Percentiles rank a stretch among this genome's conserved stretches.
Conservation (phyloP, 2,888 invertebrate genomes). For the Oasisia sp. region DNA sequence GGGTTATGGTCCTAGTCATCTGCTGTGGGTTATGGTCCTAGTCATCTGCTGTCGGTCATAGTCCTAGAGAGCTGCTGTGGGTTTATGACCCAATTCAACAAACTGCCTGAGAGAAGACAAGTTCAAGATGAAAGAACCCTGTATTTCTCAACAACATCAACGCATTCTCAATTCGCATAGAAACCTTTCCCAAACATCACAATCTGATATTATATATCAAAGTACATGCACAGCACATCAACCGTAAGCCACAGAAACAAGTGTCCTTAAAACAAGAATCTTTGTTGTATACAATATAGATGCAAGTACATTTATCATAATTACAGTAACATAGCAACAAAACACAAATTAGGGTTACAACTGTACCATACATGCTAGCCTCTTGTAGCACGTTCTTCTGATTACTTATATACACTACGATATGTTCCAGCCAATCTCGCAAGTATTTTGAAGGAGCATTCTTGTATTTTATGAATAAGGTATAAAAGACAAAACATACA, state of each 20-base stretch:
- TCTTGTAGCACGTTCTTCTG: not conserved
- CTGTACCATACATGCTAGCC: not conserved
- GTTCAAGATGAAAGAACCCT: too few species aligned
- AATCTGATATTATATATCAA: too few species aligned
- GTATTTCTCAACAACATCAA: too few species aligned
- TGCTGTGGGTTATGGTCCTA: too few species aligned
- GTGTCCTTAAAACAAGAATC: not conserved
- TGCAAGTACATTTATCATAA: not conserved
- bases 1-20: too few species aligned
- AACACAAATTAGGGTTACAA: not conserved
- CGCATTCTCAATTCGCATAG: too few species aligned
- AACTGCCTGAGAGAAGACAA: too few species aligned
- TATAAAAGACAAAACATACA: not conserved
- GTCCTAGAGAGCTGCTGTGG: too few species aligned
- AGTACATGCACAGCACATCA: too few species aligned
- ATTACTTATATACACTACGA: not conserved
- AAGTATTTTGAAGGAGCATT: not conserved
- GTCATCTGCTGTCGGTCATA: too few species aligned
- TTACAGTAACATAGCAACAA: not conserved
- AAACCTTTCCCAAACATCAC: too few species aligned
- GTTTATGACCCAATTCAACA: too few species aligned
- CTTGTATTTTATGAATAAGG: not conserved
- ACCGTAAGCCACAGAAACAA: not conserved
- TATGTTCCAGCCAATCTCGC: not conserved
- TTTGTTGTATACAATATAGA: not conserved